Evolutionary conservation across 2,797 vertebrate species (phyloP).

Genomic region (Phaenicophaeus curvirostris): DNA sequence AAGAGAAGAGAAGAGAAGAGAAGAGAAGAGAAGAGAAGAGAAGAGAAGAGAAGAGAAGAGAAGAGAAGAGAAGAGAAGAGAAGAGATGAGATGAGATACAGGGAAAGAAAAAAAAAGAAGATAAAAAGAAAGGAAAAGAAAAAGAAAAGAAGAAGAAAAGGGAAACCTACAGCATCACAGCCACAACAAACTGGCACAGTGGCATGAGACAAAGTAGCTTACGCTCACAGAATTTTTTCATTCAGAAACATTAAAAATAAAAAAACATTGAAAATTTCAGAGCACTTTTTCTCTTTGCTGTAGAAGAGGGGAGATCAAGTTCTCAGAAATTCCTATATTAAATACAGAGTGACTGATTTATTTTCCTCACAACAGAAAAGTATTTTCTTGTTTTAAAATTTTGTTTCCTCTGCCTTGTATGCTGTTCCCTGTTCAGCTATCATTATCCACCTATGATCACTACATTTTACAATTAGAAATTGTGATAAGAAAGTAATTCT

Average conservation of each 20-base stretch:
- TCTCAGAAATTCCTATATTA: conserved; percentile 1
- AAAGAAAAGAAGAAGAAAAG: no score
- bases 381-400: conserved; percentile 21
- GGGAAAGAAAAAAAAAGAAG: no score
- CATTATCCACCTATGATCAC: neutral
- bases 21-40: no score
- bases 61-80: no score
- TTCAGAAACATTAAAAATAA: neutral
- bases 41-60: no score
- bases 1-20: no score
- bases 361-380: neutral
- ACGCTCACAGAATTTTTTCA: neutral
- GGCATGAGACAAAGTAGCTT: neutral
- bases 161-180: neutral
- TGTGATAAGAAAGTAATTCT: neutral
- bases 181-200: neutral
- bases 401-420: neutral
- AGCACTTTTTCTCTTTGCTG: neutral
- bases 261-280: neutral
- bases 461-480: conserved; percentile 17
- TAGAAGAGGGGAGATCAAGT: neutral
- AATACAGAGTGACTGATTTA: neutral
- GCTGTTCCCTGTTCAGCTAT: neutral
- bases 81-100: no score
- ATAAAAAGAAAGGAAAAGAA: no score